A percentile compares a stretch with the other conserved stretches of the same genome.
Evolutionary conservation across 2,888 invertebrate genomes (phyloP).

Genomic region (Xylophagus ater): DNA sequence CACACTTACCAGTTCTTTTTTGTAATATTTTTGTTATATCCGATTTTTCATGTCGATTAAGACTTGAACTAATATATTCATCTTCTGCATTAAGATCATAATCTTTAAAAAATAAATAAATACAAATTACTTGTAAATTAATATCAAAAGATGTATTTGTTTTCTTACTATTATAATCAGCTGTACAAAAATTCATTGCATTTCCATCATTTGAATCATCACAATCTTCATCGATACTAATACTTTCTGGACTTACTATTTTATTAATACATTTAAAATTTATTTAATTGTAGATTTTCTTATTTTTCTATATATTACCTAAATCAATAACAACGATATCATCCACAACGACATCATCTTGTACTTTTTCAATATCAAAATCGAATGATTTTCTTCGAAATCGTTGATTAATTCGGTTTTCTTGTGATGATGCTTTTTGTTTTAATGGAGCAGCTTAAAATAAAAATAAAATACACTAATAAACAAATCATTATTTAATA

Average conservation of each 20-base stretch:
- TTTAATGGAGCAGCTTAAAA: constrained; percentile 11
- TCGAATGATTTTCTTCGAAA: no score
- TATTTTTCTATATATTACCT: constrained; percentile 6
- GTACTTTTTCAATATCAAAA: no score
- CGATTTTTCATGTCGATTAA: constrained; percentile 8
- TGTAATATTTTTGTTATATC: constrained; percentile 12
- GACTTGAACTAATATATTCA: constrained; percentile 6
- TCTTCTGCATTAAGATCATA: background rate
- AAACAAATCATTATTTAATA: no score
- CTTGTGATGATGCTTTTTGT: constrained; percentile 7
- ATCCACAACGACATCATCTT: no score
- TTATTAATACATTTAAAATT: background rate
- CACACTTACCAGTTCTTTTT: constrained; percentile 6
- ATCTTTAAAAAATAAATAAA: constrained; percentile 1
- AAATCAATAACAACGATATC: constrained; percentile 12
- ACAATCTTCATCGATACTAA: background rate
- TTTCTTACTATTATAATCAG: constrained; percentile 8
- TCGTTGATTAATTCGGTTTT: no score
- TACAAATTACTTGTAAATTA: no score
- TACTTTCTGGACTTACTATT: constrained; percentile 11
- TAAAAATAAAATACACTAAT: constrained; percentile 1
- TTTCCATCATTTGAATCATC: background rate
- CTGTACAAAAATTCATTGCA: constrained; percentile 8
- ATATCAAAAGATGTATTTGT: no score
- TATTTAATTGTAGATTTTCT: background rate